These are phyloP conservation scores for Solen grandis DNA, from an alignment of 1,140 invertebrate species.

Conservation along the genomic window DNA sequence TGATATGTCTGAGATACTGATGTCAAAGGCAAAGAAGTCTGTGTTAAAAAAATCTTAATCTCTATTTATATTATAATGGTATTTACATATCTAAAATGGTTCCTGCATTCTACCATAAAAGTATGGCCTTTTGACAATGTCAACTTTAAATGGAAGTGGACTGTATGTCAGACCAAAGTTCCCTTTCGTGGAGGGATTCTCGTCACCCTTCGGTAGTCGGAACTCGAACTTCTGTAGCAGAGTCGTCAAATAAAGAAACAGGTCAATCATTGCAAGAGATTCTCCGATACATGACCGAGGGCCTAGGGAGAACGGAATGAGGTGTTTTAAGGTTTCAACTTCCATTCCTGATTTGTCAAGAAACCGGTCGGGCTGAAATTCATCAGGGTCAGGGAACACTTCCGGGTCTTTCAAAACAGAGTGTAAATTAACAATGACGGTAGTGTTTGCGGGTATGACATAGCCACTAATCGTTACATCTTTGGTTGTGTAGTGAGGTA, in stretches of 20 bases:
- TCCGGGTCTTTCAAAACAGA: constrained; percentile 70
- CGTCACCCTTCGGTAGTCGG: constrained; percentile 10
- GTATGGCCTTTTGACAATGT: constrained; percentile 6
- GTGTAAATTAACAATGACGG: constrained; percentile 69
- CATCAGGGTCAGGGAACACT: constrained; percentile 86
- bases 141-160: constrained; percentile 20
- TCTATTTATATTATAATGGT: no score
- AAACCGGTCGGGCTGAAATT: constrained; percentile 86
- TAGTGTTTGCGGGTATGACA: constrained; percentile 66
- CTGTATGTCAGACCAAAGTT: constrained; percentile 13
- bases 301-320: constrained; percentile 60
- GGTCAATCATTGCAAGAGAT: constrained; percentile 57
- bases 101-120: no score
- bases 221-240: constrained; percentile 58
- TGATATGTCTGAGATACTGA: no score
- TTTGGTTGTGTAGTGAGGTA: constrained; percentile 67
- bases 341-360: constrained; percentile 62
- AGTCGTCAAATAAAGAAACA: constrained; percentile 55
- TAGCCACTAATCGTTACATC: constrained; percentile 71
- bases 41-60: no score
- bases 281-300: constrained; percentile 62
- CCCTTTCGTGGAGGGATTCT: constrained; percentile 1
- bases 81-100: no score
- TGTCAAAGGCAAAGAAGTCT: no score
- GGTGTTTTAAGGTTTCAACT: constrained; percentile 16